Percentiles rank a stretch among this genome's conserved stretches.
These are phyloP conservation scores for Terebella lapidaria DNA, from an alignment of 2,888 invertebrate species.

Conservation along the genomic window DNA sequence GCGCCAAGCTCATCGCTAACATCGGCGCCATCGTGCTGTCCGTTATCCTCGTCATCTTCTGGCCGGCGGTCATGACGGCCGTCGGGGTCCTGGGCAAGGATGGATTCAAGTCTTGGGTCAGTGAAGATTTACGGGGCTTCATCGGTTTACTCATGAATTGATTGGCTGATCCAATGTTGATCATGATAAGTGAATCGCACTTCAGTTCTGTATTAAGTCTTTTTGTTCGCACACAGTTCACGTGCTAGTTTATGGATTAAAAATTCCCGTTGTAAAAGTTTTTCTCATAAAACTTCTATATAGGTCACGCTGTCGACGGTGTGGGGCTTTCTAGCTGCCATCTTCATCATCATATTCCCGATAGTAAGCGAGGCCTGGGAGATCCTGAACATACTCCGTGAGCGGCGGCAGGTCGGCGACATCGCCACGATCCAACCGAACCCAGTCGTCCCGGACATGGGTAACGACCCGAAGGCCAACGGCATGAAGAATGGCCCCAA, in stretches of 20 bases:
- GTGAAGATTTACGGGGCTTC: too few species aligned
- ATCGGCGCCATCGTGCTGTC: constrained; percentile 30
- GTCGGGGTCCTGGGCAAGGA: constrained; percentile 30
- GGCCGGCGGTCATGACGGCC: constrained; percentile 38
- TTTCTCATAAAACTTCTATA: too few species aligned
- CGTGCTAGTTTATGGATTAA: too few species aligned
- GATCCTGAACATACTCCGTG: background rate
- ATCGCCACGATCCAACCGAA: background rate
- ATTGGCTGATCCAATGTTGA: too few species aligned
- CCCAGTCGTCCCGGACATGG: background rate
- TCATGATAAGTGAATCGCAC: too few species aligned
- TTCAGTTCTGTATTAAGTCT: too few species aligned
- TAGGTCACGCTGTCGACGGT: constrained; percentile 38
- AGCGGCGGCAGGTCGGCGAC: too few species aligned
- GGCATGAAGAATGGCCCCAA: too few species aligned
- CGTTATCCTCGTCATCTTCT: constrained; percentile 35
- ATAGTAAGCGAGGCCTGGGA: constrained; percentile 3
- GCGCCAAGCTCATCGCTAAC: constrained; percentile 31
- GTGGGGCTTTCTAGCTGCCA: constrained; percentile 39
- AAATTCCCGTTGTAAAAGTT: too few species aligned
- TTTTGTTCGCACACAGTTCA: too few species aligned
- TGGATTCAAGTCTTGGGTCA: constrained; percentile 40
- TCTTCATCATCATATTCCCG: constrained; percentile 42
- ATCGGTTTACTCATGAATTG: background rate
- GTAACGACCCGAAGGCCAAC: background rate